Evolutionary conservation across 2,888 invertebrate genomes (phyloP).

Genomic region (Agrochola circellaris): DNA sequence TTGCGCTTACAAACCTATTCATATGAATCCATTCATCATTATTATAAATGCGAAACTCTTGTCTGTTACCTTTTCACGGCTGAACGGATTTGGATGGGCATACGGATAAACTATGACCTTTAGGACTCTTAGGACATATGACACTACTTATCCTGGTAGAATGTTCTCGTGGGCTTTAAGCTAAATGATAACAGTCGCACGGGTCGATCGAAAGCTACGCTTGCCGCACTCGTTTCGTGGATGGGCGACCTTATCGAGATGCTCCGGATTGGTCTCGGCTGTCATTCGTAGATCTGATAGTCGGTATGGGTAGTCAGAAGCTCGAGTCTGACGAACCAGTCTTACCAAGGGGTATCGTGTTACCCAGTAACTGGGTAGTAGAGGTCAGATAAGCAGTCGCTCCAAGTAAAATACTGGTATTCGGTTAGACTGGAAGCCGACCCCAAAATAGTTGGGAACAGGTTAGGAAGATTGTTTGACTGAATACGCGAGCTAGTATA

Average conservation of each 20-base stretch:
- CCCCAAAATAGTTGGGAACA: no score
- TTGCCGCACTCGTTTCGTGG: background rate
- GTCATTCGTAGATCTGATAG: background rate
- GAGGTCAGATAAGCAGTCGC: no score
- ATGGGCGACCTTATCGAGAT: background rate
- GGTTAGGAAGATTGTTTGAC: no score
- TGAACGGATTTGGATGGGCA: no score
- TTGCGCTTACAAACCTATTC: no score
- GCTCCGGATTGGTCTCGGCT: background rate
- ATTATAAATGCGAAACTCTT: no score
- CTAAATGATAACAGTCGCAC: background rate
- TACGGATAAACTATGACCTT: no score
- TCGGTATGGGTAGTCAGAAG: background rate
- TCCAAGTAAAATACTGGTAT: no score
- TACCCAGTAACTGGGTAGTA: background rate
- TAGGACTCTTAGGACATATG: background rate
- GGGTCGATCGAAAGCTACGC: background rate
- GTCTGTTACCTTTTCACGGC: no score
- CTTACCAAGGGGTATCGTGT: background rate
- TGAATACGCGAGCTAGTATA: background rate
- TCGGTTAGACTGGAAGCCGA: no score
- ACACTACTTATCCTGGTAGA: background rate
- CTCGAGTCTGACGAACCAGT: background rate
- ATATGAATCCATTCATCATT: no score
- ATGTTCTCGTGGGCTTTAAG: background rate